Conservation (phyloP, 64 coral and sea anemone species). For the Montipora foliosa region DNA sequence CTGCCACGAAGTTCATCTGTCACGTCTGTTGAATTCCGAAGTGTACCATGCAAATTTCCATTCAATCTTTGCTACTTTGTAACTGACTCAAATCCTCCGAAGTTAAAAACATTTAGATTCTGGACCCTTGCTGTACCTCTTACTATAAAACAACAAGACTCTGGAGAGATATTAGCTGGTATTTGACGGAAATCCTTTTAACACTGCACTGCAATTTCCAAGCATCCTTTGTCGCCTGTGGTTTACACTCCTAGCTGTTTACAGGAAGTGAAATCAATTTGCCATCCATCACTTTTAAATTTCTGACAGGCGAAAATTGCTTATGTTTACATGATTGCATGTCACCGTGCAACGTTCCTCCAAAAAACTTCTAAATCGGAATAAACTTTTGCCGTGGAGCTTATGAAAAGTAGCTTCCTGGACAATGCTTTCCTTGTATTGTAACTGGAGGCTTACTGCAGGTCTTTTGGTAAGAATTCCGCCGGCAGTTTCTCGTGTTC, state of each 20-base stretch:
- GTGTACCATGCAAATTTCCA: not conserved
- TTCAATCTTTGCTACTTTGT: not conserved
- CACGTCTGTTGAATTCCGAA: not conserved
- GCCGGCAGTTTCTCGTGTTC: not conserved
- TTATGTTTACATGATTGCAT: not conserved
- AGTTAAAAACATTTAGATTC: not conserved
- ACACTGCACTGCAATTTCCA: not conserved
- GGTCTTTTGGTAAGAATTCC: too few species aligned
- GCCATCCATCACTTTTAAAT: constrained; percentile 72
- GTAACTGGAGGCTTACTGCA: not conserved
- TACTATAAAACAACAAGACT: not conserved
- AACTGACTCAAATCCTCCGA: not conserved
- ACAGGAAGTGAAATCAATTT: constrained; percentile 66
- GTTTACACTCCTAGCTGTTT: constrained; percentile 22
- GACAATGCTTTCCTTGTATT: not conserved
- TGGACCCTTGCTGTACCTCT: too few species aligned
- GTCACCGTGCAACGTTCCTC: not conserved
- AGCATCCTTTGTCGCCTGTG: constrained; percentile 12
- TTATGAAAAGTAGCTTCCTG: not conserved
- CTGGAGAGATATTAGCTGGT: not conserved
- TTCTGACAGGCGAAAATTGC: constrained; percentile 35
- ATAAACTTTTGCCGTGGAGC: not conserved
- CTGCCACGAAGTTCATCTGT: not conserved
- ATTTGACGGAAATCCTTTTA: constrained; percentile 29
- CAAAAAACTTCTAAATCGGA: not conserved